phyloP scores from a whole-genome alignment of 2,797 vertebrate species.

The Loriculus beryllinus region DNA sequence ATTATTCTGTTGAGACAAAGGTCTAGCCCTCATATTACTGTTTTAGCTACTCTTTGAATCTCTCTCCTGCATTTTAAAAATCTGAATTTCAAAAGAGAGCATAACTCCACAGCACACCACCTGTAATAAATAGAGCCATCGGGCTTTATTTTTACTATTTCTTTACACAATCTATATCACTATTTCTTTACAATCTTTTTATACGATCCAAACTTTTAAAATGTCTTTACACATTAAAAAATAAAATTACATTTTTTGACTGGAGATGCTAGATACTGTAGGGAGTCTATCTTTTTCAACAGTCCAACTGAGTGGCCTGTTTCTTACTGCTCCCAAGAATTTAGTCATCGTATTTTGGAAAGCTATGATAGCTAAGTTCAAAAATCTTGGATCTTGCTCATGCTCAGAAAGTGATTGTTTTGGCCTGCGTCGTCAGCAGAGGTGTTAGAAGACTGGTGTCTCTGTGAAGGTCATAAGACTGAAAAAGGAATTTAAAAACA shows the following conservation, averaged over 20 bases:
- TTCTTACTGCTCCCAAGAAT: background rate
- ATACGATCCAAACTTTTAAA: background rate
- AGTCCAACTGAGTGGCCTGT: accelerated
- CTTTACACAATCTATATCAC: background rate
- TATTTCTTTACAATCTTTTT: background rate
- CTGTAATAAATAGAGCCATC: background rate
- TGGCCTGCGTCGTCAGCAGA: background rate
- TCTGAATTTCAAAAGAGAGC: background rate
- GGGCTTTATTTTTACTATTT: background rate
- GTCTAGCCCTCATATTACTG: background rate
- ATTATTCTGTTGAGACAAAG: background rate
- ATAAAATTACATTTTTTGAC: background rate
- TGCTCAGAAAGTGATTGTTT: background rate
- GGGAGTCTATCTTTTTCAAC: background rate
- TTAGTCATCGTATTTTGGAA: background rate
- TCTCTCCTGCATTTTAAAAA: background rate
- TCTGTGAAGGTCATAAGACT: background rate
- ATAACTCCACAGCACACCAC: background rate
- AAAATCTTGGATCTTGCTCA: background rate
- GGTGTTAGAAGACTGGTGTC: background rate
- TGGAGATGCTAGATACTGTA: background rate
- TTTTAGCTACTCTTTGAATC: background rate
- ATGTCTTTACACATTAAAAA: background rate
- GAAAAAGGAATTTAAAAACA: background rate
- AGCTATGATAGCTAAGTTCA: accelerated